These are phyloP conservation scores for Oscheius onirici DNA, from an alignment of 2,888 invertebrate genomes.

Conservation along the genomic window DNA sequence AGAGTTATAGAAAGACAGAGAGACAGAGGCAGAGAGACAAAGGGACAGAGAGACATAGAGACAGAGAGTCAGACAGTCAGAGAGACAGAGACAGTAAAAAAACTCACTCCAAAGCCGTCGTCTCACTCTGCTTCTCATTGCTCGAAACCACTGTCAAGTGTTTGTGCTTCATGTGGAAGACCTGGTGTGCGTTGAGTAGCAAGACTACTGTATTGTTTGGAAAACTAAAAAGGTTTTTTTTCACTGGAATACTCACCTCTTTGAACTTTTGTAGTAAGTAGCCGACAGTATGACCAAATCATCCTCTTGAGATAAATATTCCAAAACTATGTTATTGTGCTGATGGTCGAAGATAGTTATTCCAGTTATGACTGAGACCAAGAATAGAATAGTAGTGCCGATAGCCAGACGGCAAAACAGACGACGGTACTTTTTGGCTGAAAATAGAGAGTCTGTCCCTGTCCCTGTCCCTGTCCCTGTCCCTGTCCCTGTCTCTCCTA, in stretches of 20 bases:
- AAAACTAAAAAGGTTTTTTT: conserved; percentile 38
- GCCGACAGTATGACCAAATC: conserved; percentile 49
- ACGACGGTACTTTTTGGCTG: conserved; percentile 31
- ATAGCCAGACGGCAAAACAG: conserved; percentile 8
- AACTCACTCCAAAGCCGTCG: not conserved
- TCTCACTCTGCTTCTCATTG: conserved; percentile 11
- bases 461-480: not conserved
- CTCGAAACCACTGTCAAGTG: conserved; percentile 35
- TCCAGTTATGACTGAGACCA: conserved; percentile 30
- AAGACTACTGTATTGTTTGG: conserved; percentile 61
- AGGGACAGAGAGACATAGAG: not conserved
- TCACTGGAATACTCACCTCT: conserved; percentile 24
- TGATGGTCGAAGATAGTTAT: conserved; percentile 51
- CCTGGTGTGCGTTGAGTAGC: conserved; percentile 62
- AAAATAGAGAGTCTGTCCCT: not conserved
- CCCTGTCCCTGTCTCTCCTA: not conserved
- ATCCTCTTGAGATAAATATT: conserved; percentile 46
- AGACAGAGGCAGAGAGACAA: not conserved
- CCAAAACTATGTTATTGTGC: conserved; percentile 51
- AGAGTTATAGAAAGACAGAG: not conserved
- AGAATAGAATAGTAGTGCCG: not conserved
- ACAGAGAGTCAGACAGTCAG: too few species aligned
- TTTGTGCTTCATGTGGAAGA: conserved; percentile 51
- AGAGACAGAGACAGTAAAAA: too few species aligned
- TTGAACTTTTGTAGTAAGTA: conserved; percentile 44